Base-by-base conservation (phyloP, 2,888 invertebrate species). In the Thera obeliscata region DNA sequence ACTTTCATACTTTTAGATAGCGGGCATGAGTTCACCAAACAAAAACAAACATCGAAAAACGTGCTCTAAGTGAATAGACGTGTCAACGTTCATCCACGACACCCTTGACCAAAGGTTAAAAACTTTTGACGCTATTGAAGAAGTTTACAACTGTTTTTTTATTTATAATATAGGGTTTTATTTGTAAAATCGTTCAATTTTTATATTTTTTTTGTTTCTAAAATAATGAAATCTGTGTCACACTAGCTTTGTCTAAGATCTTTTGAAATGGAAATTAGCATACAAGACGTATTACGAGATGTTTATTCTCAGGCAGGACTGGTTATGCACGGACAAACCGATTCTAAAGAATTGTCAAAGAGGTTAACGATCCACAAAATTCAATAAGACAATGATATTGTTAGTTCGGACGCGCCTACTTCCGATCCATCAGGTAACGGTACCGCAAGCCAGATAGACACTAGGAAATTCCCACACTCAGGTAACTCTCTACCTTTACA, bases 321-420 rank as follows among this genome's bases (percentile, higher is more conserved):
- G 55, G 35, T 43, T 49, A 55, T 41, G 7, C n/a, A 33, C n/a
- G 5, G 36, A 5, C 43, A 22, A 12, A 22, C 22, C 50, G 12
- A 50, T 66, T 67, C 38, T 57, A 66, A 72, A 56, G 48, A 35
- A 49, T 56, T 5, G 52, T 48, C 46, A 62, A 48, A 61, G 63
- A 73, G 73, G 69, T 72, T 72, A 68, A 68, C 70, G 72, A 61
- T 72, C 69, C 58, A 66, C 61, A 38, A 60, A 69, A 61, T 61
- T 64, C 56, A 70, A 66, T 67, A 70, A 74, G 66, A 74, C 74
- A 74, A 73, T 70, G 67, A 66, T 69, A 67, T 74, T 66, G 67
- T 69, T 61, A 56, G 59, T 60, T 61, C 50, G 65, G 55, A 57
- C 57, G 69, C 59, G 66, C 22, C 50, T 22, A 70, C 71, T 72